Conservation (phyloP, 2,113 vertebrate species). For the Fulica atra region DNA sequence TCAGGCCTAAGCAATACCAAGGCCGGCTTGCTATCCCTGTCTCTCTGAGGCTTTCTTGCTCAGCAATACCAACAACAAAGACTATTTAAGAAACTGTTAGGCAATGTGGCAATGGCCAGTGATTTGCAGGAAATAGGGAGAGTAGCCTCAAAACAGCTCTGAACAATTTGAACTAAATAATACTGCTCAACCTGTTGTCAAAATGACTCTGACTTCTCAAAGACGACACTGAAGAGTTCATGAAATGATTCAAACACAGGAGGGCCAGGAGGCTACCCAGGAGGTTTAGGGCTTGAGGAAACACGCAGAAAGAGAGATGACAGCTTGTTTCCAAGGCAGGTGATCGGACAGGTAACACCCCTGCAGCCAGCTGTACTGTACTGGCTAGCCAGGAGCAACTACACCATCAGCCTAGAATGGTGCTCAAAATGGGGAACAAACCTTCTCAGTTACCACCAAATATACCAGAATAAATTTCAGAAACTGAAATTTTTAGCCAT, state of each 20-base stretch:
- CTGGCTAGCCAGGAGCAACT: background rate
- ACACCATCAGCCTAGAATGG: background rate
- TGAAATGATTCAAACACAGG: background rate
- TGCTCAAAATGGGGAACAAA: background rate
- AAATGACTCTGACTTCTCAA: background rate
- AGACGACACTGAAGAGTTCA: background rate
- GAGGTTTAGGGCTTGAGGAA: background rate
- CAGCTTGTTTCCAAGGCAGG: background rate
- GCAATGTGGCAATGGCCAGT: rapidly evolving
- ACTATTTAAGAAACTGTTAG: background rate
- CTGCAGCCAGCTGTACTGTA: background rate
- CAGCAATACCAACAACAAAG: background rate
- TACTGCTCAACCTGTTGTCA: background rate
- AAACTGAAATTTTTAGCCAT: background rate
- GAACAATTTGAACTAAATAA: background rate
- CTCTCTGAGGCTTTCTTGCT: background rate
- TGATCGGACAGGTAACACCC: background rate
- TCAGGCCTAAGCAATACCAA: background rate
- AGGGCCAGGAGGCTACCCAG: background rate
- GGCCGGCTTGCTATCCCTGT: background rate
- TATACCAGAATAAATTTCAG: background rate
- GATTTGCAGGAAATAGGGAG: background rate
- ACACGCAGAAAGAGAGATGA: background rate
- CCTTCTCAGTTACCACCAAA: background rate
- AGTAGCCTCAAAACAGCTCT: background rate